These are phyloP conservation scores for Pachyrhynchus sulphureomaculatus DNA, from an alignment of 1,140 invertebrate species.

Conservation along the genomic window DNA sequence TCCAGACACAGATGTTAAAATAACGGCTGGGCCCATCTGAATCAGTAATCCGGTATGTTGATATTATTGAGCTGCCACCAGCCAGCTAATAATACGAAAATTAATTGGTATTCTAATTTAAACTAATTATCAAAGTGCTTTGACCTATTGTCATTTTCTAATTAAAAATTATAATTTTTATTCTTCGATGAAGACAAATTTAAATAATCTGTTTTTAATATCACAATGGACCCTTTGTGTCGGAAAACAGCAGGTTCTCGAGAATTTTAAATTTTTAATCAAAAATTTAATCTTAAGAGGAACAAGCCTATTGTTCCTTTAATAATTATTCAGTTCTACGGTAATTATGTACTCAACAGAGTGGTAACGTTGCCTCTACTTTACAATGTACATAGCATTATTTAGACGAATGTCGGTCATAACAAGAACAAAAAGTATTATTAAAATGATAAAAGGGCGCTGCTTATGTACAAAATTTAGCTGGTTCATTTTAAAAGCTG, in stretches of 20 bases:
- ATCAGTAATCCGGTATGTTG: too few relatives aligned
- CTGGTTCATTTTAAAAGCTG: background rate
- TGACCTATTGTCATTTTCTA: background rate
- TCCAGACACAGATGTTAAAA: too few relatives aligned
- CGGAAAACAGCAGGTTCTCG: background rate
- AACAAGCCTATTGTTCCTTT: constrained; percentile 16
- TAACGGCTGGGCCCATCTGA: too few relatives aligned
- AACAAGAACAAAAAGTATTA: constrained; percentile 23
- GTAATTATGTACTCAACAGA: constrained; percentile 21
- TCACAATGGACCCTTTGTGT: constrained; percentile 7
- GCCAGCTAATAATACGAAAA: too few relatives aligned
- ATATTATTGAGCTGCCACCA: too few relatives aligned
- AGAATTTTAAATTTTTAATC: constrained; percentile 17
- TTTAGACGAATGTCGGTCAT: constrained; percentile 5
- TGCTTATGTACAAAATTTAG: background rate
- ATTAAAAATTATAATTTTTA: constrained; percentile 11
- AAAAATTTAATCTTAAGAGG: constrained; percentile 23
- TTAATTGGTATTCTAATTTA: background rate
- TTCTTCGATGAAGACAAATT: constrained; percentile 15
- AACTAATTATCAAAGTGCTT: constrained; percentile 1
- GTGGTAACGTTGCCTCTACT: constrained; percentile 7
- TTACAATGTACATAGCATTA: constrained; percentile 9
- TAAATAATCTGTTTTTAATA: constrained; percentile 27
- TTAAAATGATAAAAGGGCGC: constrained; percentile 16
- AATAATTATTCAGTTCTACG: constrained; percentile 9